phyloP scores from a whole-genome alignment of 2,888 invertebrate species.

The Cheilosia scutellata region DNA sequence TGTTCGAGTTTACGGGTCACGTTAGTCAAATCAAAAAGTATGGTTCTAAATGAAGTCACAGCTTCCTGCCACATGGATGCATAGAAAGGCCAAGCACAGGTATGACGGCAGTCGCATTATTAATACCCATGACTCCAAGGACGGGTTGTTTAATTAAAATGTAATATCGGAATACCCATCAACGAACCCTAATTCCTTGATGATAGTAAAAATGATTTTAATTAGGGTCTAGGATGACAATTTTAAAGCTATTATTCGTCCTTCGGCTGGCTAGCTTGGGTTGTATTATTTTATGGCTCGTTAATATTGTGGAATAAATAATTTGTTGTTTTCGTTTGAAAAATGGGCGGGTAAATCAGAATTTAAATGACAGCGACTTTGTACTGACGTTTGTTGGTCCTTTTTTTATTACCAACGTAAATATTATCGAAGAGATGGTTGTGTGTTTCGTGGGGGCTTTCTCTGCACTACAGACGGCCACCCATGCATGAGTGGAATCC shows the following conservation, averaged over 20 bases:
- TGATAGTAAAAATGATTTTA: conserved; percentile 73
- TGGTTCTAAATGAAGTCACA: conserved; percentile 40
- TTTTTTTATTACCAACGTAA: conserved; percentile 44
- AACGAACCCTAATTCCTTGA: conserved; percentile 55
- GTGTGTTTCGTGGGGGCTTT: conserved; percentile 7
- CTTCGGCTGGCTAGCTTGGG: conserved; percentile 36
- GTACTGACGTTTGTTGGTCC: conserved; percentile 9
- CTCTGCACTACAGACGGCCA: conserved; percentile 1
- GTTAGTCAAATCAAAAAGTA: conserved; percentile 31
- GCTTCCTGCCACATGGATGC: conserved; percentile 53
- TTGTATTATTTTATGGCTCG: conserved; percentile 55
- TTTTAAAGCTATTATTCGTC: conserved; percentile 71
- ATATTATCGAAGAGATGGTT: conserved; percentile 34
- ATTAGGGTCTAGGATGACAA: conserved; percentile 73
- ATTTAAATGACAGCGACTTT: conserved; percentile 58
- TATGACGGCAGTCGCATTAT: conserved; percentile 30
- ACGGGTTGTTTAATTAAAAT: conserved; percentile 68
- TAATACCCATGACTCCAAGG: conserved; percentile 29
- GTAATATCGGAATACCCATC: conserved; percentile 65
- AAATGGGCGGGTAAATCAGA: conserved; percentile 52
- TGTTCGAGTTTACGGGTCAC: conserved; percentile 56
- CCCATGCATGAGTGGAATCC: conserved; percentile 29
- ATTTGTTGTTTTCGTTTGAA: conserved; percentile 28
- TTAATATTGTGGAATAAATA: conserved; percentile 72
- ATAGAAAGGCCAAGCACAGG: conserved; percentile 49